Evolutionary conservation across 2,888 invertebrate genomes (phyloP).

Genomic region (Eledone cirrhosa): DNA sequence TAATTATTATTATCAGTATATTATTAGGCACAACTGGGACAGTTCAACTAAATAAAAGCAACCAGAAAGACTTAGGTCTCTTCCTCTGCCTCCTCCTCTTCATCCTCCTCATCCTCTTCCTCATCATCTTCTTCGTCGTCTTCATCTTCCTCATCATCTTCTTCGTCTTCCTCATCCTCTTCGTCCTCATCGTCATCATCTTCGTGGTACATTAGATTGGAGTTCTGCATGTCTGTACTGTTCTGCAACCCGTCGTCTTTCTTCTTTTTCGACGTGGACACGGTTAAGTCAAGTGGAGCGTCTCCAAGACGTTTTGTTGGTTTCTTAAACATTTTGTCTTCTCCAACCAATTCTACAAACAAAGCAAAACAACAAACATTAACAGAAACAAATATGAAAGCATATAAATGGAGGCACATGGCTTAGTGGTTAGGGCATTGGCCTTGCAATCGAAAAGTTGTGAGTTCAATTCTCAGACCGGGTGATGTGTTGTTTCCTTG

Average conservation of each 20-base stretch:
- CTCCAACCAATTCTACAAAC: constrained; percentile 38
- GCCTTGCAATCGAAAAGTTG: too few species aligned
- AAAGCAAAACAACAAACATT: background rate
- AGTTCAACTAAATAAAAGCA: constrained; percentile 18
- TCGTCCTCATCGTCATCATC: constrained; percentile 3
- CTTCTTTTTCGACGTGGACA: constrained; percentile 44
- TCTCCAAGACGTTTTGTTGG: constrained; percentile 50
- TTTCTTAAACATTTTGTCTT: constrained; percentile 55
- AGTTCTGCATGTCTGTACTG: background rate
- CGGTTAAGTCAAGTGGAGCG: constrained; percentile 37
- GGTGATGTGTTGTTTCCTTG: too few species aligned
- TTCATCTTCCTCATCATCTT: constrained; percentile 11
- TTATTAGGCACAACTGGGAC: constrained; percentile 25
- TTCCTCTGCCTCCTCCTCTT: constrained; percentile 15
- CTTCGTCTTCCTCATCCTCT: constrained; percentile 2
- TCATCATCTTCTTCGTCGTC: constrained; percentile 14
- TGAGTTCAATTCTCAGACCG: too few species aligned
- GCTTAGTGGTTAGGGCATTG: too few species aligned
- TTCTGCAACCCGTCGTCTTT: constrained; percentile 30
- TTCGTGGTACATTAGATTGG: constrained; percentile 15
- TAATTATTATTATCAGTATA: background rate
- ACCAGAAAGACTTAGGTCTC: background rate
- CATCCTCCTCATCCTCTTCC: constrained; percentile 15
- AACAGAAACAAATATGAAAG: too few species aligned
- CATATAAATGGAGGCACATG: too few species aligned